These are phyloP conservation scores for Diaprepes abbreviatus DNA, from an alignment of 2,888 invertebrate genomes.

Conservation along the genomic window DNA sequence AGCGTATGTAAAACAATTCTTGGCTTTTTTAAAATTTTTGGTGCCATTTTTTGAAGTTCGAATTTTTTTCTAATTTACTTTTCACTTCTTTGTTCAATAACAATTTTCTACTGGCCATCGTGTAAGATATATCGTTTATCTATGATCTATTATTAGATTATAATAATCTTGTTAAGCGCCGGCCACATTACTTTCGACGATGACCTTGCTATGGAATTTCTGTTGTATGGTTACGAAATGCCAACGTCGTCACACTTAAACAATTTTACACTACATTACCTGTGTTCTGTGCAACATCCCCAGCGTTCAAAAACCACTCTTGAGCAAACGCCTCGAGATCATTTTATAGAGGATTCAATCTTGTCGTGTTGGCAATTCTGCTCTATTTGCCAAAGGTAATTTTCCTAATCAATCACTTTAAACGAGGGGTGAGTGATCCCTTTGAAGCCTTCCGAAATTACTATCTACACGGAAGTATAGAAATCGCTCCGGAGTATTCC, in stretches of 20 bases:
- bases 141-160: too few relatives aligned
- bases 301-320: background rate
- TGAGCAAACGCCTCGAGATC: background rate
- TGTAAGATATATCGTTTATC: too few relatives aligned
- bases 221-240: background rate
- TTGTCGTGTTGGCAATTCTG: constrained; percentile 8
- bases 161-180: too few relatives aligned
- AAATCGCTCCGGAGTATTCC: too few relatives aligned
- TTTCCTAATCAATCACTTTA: constrained; percentile 9
- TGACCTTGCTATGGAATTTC: too few relatives aligned
- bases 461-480: background rate
- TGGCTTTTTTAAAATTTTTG: too few relatives aligned
- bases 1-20: too few relatives aligned
- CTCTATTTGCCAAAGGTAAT: constrained; percentile 10
- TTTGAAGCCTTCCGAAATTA: constrained; percentile 3
- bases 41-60: too few relatives aligned
- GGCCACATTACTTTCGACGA: too few relatives aligned
- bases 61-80: too few relatives aligned
- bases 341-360: constrained; percentile 7
- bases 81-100: too few relatives aligned
- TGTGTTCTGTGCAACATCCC: background rate
- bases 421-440: background rate
- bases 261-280: background rate
- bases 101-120: too few relatives aligned
- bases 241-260: constrained; percentile 2